Percentiles rank a stretch among this genome's conserved stretches.
Evolutionary conservation across 2,888 invertebrate genomes (phyloP).

Genomic region (Timema podura): DNA sequence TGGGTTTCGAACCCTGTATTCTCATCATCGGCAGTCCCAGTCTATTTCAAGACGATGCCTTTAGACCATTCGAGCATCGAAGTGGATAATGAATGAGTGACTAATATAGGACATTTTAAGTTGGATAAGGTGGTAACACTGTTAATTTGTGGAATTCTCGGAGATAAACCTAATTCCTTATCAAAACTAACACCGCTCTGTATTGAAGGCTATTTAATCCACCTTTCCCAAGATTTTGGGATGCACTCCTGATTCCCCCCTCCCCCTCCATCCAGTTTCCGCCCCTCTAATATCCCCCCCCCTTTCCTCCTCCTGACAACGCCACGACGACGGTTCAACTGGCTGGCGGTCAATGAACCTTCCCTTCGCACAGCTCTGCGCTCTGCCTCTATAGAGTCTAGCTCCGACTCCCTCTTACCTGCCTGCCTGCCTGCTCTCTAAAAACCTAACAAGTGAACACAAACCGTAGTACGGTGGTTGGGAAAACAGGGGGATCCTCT

Average conservation of each 20-base stretch:
- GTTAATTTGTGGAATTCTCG: too few relatives aligned
- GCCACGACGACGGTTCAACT: neutral
- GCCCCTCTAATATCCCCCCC: slow-evolving; percentile 3
- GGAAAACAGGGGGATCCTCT: too few relatives aligned
- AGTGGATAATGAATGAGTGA: too few relatives aligned
- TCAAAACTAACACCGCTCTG: too few relatives aligned
- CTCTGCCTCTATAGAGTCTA: neutral
- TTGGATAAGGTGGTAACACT: too few relatives aligned
- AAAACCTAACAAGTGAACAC: slow-evolving; percentile 11
- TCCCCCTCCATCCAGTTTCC: slow-evolving; percentile 1
- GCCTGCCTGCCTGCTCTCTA: neutral
- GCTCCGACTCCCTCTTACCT: neutral
- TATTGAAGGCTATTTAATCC: too few relatives aligned
- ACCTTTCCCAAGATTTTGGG: neutral
- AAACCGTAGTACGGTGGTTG: slow-evolving; percentile 7
- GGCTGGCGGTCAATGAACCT: slow-evolving; percentile 24
- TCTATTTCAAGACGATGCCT: too few relatives aligned
- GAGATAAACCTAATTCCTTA: too few relatives aligned
- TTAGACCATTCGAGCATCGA: too few relatives aligned
- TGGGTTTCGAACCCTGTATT: too few relatives aligned
- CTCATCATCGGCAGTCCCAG: too few relatives aligned
- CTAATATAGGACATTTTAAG: too few relatives aligned
- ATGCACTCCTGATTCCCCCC: neutral
- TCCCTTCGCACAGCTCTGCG: slow-evolving; percentile 14
- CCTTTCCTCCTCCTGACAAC: neutral